Conservation (phyloP, 2,888 invertebrate species). For the Noctua fimbriata region DNA sequence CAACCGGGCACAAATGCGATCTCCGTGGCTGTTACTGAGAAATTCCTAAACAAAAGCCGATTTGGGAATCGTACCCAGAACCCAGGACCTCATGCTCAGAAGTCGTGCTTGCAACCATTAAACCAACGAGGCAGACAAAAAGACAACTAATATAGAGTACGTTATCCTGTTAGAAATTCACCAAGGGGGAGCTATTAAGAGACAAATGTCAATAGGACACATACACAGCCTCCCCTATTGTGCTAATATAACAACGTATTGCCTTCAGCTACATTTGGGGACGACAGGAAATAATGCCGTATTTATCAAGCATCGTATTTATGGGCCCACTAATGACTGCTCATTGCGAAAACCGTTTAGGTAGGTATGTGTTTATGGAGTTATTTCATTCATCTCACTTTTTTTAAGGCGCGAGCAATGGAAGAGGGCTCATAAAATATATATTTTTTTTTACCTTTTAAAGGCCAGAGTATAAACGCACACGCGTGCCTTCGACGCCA, state of each 20-base stretch:
- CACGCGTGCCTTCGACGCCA: too few species aligned
- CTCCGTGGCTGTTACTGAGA: neutral
- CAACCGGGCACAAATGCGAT: neutral
- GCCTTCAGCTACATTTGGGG: conserved; percentile 41
- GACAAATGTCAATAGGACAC: conserved; percentile 32
- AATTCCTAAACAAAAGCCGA: neutral
- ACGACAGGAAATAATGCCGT: conserved; percentile 32
- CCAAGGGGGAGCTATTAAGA: conserved; percentile 32
- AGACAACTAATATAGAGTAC: neutral
- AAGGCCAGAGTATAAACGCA: too few species aligned
- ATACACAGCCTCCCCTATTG: conserved; percentile 35
- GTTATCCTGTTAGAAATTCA: conserved; percentile 1
- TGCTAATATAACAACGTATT: conserved; percentile 51
- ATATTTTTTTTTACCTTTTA: too few species aligned
- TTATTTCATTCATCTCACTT: neutral
- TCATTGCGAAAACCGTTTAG: conserved; percentile 27
- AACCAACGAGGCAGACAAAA: neutral
- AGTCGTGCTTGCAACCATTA: neutral
- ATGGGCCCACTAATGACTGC: conserved; percentile 35
- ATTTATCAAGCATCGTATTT: conserved; percentile 50
- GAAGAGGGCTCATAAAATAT: neutral
- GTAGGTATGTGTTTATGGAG: neutral
- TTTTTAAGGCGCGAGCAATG: neutral
- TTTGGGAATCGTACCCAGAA: neutral
- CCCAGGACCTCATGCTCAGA: neutral